A percentile compares a stretch with the other conserved stretches of the same genome.
These are phyloP conservation scores for Drosophila pachea DNA, from an alignment of 1,140 invertebrate genomes.

Conservation along the genomic window DNA sequence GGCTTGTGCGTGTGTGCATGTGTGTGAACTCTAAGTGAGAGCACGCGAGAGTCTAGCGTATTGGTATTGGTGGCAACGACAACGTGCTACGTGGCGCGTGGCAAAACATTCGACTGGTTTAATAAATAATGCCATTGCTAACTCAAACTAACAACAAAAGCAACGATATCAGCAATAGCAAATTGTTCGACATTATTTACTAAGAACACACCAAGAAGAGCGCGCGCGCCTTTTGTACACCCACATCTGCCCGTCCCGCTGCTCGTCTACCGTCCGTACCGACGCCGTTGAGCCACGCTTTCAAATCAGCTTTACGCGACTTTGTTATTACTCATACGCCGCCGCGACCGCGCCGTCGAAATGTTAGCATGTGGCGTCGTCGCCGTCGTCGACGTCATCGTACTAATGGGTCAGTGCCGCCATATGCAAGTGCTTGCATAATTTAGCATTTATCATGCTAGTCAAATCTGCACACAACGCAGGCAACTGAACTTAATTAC, in stretches of 20 bases:
- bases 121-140: slow-evolving; percentile 66
- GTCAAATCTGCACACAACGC: slow-evolving; percentile 13
- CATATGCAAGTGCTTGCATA: slow-evolving; percentile 51
- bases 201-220: slow-evolving; percentile 2
- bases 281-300: background rate
- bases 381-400: slow-evolving; percentile 54
- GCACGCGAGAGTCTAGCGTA: slow-evolving; percentile 51
- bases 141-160: slow-evolving; percentile 33
- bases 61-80: slow-evolving; percentile 58
- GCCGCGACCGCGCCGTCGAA: slow-evolving; percentile 53
- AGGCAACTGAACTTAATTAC: slow-evolving; percentile 46
- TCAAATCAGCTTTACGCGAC: background rate
- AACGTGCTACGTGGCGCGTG: slow-evolving; percentile 52
- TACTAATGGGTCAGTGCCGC: slow-evolving; percentile 19
- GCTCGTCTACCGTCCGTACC: background rate
- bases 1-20: slow-evolving; percentile 31
- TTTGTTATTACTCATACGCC: slow-evolving; percentile 48
- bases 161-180: slow-evolving; percentile 5
- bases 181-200: slow-evolving; percentile 5
- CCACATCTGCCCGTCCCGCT: background rate
- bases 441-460: slow-evolving; percentile 37
- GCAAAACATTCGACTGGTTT: slow-evolving; percentile 45
- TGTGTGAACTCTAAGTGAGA: slow-evolving; percentile 43
- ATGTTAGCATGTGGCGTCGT: slow-evolving; percentile 59
- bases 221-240: slow-evolving; percentile 17